Percentiles rank a stretch among this genome's conserved stretches.
These are phyloP conservation scores for Paradoxurus hermaphroditus DNA, from an alignment of 2,113 vertebrate species.

Conservation along the genomic window DNA sequence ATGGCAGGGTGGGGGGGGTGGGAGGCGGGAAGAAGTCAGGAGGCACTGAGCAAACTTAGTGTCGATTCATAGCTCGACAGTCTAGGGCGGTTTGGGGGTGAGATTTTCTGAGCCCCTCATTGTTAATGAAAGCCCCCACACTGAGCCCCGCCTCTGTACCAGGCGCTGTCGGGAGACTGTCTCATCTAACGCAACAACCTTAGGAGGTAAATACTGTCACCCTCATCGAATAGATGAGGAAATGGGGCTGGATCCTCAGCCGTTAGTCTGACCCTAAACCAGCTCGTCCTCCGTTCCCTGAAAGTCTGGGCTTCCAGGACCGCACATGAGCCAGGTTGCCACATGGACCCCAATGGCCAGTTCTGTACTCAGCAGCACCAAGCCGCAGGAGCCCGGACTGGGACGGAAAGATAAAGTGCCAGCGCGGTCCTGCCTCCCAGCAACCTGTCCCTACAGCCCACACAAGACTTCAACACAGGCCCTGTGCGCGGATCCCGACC, in stretches of 20 bases:
- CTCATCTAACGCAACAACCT: background rate
- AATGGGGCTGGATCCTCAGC: background rate
- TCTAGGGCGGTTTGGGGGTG: background rate
- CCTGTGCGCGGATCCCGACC: background rate
- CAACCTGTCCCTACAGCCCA: background rate
- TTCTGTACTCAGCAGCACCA: background rate
- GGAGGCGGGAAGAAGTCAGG: background rate
- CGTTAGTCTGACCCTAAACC: background rate
- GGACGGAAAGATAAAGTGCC: background rate
- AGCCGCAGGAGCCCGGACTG: background rate
- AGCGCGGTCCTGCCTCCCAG: background rate
- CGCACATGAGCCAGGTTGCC: background rate
- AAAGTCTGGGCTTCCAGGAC: no score
- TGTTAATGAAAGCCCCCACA: background rate
- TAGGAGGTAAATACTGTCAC: background rate
- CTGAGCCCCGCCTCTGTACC: background rate
- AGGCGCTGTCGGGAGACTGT: background rate
- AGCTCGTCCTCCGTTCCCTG: background rate
- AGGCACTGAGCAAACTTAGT: slow-evolving; percentile 59
- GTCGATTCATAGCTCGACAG: slow-evolving; percentile 49
- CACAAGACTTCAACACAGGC: no score
- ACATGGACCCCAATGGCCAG: accelerated
- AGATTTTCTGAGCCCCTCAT: background rate
- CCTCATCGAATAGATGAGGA: background rate
- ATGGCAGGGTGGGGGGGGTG: background rate